Conservation (phyloP, 2,888 invertebrate species). For the Pinctada fucata region DNA sequence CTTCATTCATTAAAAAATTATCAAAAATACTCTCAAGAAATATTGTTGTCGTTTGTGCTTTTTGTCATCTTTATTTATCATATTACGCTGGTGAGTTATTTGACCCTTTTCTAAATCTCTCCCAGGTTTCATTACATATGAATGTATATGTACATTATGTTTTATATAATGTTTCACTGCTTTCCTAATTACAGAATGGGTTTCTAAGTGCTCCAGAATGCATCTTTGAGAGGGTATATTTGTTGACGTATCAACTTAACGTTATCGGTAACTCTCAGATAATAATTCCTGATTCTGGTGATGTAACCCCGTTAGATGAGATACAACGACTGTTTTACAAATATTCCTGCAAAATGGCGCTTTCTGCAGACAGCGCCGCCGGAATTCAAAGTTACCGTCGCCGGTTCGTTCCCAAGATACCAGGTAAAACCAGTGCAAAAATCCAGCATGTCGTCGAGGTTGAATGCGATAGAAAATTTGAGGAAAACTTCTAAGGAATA, state of each 20-base stretch:
- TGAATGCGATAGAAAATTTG: constrained; percentile 39
- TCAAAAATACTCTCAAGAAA: too few relatives aligned
- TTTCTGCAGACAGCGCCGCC: constrained; percentile 10
- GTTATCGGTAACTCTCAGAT: not conserved
- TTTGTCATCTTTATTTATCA: too few relatives aligned
- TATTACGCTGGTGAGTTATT: too few relatives aligned
- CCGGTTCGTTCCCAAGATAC: constrained; percentile 24
- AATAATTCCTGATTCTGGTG: not conserved
- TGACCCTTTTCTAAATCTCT: too few relatives aligned
- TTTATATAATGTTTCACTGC: too few relatives aligned
- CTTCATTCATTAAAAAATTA: too few relatives aligned
- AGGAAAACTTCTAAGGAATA: constrained; percentile 12
- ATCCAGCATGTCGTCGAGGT: constrained; percentile 26
- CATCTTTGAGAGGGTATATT: not conserved
- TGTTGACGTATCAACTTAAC: not conserved
- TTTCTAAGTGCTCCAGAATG: not conserved
- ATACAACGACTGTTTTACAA: constrained; percentile 29
- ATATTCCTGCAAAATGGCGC: constrained; percentile 18
- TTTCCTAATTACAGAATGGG: not conserved
- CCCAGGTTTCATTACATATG: too few relatives aligned
- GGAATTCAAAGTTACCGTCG: constrained; percentile 32
- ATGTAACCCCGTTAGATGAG: constrained; percentile 5
- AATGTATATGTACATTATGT: too few relatives aligned
- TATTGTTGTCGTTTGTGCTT: too few relatives aligned
- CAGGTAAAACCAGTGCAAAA: constrained; percentile 31